Percentiles rank a stretch among this genome's conserved stretches.
These are phyloP conservation scores for Orgyia antiqua DNA, from an alignment of 2,888 invertebrate genomes.

Conservation along the genomic window DNA sequence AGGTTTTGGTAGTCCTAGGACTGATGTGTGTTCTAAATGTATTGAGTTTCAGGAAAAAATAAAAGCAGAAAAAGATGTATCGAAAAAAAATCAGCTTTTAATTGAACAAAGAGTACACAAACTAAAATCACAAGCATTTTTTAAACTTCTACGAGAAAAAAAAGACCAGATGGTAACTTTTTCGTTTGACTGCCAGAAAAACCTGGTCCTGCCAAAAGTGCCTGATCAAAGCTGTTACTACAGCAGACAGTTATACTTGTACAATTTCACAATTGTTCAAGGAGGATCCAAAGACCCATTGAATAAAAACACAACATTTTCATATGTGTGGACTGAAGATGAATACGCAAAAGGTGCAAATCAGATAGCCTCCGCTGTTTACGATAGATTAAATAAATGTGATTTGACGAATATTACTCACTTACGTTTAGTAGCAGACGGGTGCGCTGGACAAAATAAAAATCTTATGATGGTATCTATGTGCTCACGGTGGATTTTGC, in stretches of 20 bases:
- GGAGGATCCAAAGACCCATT: neutral
- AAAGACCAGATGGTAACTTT: too few species aligned
- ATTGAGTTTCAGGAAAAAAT: neutral
- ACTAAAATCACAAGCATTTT: neutral
- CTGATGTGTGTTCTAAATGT: neutral
- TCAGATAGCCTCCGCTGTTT: neutral
- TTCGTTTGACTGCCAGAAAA: too few species aligned
- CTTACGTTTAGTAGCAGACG: slow-evolving; percentile 6
- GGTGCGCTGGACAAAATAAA: slow-evolving; percentile 9
- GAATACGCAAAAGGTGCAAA: neutral
- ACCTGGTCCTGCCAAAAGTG: slow-evolving; percentile 9
- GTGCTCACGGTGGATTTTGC: slow-evolving; percentile 3
- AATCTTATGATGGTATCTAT: slow-evolving; percentile 6
- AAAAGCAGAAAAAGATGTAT: neutral
- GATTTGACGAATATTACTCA: neutral
- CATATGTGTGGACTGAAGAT: neutral
- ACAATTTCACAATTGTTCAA: slow-evolving; percentile 9
- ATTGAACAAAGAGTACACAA: neutral
- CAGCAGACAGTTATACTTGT: slow-evolving; percentile 8
- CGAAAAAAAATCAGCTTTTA: neutral
- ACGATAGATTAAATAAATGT: neutral
- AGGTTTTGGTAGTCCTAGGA: neutral
- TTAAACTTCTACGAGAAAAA: too few species aligned
- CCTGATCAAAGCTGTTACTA: slow-evolving; percentile 7
- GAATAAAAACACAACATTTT: neutral